Evolutionary conservation across 2,888 invertebrate genomes (phyloP).

Genomic region (Auanema sp.): DNA sequence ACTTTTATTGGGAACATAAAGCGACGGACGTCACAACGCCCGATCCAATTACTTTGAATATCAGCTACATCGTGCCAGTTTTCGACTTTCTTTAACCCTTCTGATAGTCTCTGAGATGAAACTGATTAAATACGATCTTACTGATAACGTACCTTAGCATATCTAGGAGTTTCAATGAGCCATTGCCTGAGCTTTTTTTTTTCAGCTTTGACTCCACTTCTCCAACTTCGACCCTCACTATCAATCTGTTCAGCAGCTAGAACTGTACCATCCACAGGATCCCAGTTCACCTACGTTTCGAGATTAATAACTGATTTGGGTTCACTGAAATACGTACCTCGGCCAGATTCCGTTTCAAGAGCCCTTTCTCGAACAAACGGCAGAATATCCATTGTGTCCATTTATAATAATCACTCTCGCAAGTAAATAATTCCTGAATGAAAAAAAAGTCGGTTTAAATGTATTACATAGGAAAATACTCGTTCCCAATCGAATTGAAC

Average conservation of each 20-base stretch:
- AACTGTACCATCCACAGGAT: conserved; percentile 94
- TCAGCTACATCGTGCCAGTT: conserved; percentile 61
- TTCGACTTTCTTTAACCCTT: conserved; percentile 46
- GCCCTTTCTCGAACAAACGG: conserved; percentile 79
- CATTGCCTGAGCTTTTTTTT: conserved; percentile 86
- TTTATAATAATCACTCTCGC: conserved; percentile 42
- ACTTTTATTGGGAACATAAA: conserved; percentile 52
- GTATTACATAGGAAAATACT: conserved; percentile 37
- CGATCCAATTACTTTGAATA: conserved; percentile 66
- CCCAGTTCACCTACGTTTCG: conserved; percentile 77
- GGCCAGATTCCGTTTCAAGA: conserved; percentile 78
- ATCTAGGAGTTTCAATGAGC: conserved; percentile 84
- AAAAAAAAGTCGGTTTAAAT: background rate
- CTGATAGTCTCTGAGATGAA: conserved; percentile 43
- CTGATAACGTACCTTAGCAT: conserved; percentile 58
- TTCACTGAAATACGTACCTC: conserved; percentile 34
- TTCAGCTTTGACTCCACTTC: conserved; percentile 91
- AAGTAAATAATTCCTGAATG: conserved; percentile 77
- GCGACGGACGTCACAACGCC: conserved; percentile 61
- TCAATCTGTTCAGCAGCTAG: conserved; percentile 97
- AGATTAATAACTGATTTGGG: background rate
- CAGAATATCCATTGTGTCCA: conserved; percentile 96
- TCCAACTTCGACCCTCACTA: conserved; percentile 72
- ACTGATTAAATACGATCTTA: conserved; percentile 1
- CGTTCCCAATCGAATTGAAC: conserved; percentile 90